A percentile compares a stretch with the other conserved stretches of the same genome.
Conservation (phyloP, 2,888 invertebrate genomes). For the Furcula furcula region DNA sequence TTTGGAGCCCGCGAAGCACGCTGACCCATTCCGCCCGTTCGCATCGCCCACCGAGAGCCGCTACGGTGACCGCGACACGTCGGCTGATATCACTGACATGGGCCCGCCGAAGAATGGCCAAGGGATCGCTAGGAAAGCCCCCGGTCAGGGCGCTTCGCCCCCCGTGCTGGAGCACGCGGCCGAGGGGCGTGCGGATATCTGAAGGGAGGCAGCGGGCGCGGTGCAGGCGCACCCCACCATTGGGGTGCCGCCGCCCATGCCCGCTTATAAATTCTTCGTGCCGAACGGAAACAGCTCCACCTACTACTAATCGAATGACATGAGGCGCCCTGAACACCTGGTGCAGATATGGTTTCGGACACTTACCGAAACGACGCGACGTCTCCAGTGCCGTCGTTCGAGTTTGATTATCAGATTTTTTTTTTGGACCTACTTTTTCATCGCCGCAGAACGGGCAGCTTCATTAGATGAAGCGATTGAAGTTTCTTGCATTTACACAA, state of each 20-base stretch:
- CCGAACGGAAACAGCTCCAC: slow-evolving; percentile 70
- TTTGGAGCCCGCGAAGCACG: slow-evolving; percentile 81
- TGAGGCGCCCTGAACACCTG: slow-evolving; percentile 13
- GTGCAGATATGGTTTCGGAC: slow-evolving; percentile 12
- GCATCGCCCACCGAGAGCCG: slow-evolving; percentile 82
- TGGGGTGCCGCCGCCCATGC: slow-evolving; percentile 56
- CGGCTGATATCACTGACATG: slow-evolving; percentile 64
- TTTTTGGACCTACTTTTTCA: slow-evolving; percentile 16
- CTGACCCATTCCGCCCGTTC: slow-evolving; percentile 80
- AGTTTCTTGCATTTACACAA: slow-evolving; percentile 24
- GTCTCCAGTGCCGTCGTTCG: slow-evolving; percentile 14
- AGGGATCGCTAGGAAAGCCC: slow-evolving; percentile 43
- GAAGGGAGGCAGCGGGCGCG: slow-evolving; percentile 76
- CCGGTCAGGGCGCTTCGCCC: slow-evolving; percentile 74
- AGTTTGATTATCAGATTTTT: slow-evolving; percentile 9
- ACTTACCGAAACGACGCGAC: slow-evolving; percentile 4
- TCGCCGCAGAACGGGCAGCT: slow-evolving; percentile 31
- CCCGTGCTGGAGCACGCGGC: slow-evolving; percentile 83
- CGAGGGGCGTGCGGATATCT: slow-evolving; percentile 83
- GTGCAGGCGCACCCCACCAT: slow-evolving; percentile 37
- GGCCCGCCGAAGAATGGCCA: slow-evolving; percentile 67
- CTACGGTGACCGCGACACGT: slow-evolving; percentile 85
- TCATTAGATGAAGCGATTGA: slow-evolving; percentile 10
- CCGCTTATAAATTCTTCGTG: slow-evolving; percentile 72
- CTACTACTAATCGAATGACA: slow-evolving; percentile 55